These are phyloP conservation scores for Theonella swinhoei DNA, from an alignment of 37 sponge, comb jelly and placozoan genomes.

Conservation along the genomic window DNA sequence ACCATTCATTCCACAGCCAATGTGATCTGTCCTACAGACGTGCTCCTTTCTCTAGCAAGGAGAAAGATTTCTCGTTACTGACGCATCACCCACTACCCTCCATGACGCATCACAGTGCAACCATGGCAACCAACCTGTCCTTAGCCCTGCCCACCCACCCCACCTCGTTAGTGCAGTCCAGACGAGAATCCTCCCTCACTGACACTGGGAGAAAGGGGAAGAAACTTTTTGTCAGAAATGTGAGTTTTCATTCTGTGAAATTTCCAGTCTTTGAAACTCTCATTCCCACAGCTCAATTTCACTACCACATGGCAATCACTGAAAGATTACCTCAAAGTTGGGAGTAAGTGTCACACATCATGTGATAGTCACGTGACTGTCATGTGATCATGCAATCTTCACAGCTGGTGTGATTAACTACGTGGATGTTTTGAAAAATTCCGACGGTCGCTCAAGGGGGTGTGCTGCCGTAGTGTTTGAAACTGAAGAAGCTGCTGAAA, in stretches of 20 bases:
- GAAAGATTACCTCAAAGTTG: neutral
- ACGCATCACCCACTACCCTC: neutral
- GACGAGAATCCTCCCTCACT: neutral
- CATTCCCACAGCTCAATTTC: neutral
- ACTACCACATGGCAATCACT: neutral
- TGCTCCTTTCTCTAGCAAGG: too few relatives aligned
- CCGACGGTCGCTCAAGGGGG: constrained; percentile 52
- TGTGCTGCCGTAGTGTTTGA: constrained; percentile 38
- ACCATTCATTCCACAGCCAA: too few relatives aligned
- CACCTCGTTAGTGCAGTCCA: neutral
- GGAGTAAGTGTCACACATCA: neutral
- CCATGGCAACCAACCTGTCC: neutral
- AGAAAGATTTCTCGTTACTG: neutral
- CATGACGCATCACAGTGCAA: neutral
- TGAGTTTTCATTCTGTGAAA: too few relatives aligned
- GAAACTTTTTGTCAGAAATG: neutral
- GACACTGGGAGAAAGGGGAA: neutral
- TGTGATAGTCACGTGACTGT: constrained; percentile 1
- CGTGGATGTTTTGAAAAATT: constrained; percentile 51
- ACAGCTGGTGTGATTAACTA: constrained; percentile 31
- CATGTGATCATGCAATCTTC: neutral
- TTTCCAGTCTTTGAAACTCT: too few relatives aligned
- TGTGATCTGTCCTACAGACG: too few relatives aligned
- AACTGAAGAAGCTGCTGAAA: constrained; percentile 9
- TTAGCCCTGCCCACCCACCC: neutral